Evolutionary conservation across 2,888 invertebrate genomes (phyloP), one percentile per base, ranked within the genome.

Genomic region (Drymonia ruficornis): DNA sequence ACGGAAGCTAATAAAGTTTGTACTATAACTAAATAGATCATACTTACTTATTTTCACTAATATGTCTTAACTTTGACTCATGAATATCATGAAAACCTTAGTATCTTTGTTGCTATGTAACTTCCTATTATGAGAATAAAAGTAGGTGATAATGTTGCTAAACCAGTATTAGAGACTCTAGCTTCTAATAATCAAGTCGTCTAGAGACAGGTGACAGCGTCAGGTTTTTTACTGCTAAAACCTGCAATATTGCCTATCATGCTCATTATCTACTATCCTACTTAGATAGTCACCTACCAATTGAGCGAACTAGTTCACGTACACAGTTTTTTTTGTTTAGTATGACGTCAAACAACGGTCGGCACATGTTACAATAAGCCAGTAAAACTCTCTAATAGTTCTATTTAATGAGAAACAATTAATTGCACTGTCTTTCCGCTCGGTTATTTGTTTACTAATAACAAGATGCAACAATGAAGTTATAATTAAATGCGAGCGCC

Each of bases 361-460:
- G 31, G 9, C 23, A 31, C 31, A 31, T 28, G 28, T 31, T 11
- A 19, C 43, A 12, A 12, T 19, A 3, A 43, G 18, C 13, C 11
- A 1, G 7, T 11, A 19, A 43, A 13, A 47, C 9, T 8, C n/a
- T 18, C n/a, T n/a, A n/a, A 61, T 53, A 53, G 47, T 50, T 66
- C 67, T 62, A 65, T 68, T 50, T 72, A 78, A 78, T 75, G 61
- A 65, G 63, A 70, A 72, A 76, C 69, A 78, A 78, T 81, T 80
- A 80, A 83, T 80, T 69, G 68, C 48, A 28, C 53, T 52, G 52
- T 63, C 61, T 67, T 70, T 67, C 69, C 71, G 74, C 64, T 77
- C 78, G 82, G 76, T 80, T 86, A 83, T 87, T 86, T 84, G 84
- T 84, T 85, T 83, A 84, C 82, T 75, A 80, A 84, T 86, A 86